Conservation (phyloP, 2,888 invertebrate genomes). For the Gerris lacustris region DNA sequence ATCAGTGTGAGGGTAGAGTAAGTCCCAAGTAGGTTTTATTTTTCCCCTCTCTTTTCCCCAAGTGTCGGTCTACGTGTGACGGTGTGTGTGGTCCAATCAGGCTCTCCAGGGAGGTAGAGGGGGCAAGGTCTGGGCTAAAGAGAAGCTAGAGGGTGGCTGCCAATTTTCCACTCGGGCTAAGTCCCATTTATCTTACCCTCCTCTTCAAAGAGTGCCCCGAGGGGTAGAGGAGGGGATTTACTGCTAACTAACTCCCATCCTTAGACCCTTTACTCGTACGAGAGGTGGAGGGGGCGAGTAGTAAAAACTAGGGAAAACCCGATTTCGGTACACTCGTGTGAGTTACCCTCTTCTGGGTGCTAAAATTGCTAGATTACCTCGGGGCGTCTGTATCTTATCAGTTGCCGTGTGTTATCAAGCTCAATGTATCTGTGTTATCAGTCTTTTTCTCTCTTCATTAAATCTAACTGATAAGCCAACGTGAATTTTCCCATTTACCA, state of each 20-base stretch:
- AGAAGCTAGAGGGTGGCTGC: neutral
- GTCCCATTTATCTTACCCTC: neutral
- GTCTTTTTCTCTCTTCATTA: too few relatives aligned
- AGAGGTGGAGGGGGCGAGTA: neutral
- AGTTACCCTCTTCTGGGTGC: too few relatives aligned
- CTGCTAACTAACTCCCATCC: conserved; percentile 1
- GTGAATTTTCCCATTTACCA: too few relatives aligned
- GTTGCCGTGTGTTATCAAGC: too few relatives aligned
- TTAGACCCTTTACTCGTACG: neutral
- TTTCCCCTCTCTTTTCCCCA: too few relatives aligned
- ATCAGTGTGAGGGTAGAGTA: too few relatives aligned
- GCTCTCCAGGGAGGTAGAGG: neutral
- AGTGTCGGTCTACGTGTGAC: neutral
- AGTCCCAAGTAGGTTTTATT: too few relatives aligned
- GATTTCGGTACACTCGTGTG: neutral
- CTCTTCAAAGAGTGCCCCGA: neutral
- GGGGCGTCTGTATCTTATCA: too few relatives aligned
- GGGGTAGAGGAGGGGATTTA: neutral
- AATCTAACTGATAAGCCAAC: too few relatives aligned
- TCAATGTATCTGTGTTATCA: too few relatives aligned
- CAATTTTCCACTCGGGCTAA: conserved; percentile 5
- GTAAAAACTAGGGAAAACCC: neutral
- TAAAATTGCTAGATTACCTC: too few relatives aligned
- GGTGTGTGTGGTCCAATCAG: neutral
- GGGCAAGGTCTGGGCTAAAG: neutral